Evolutionary conservation across 2,888 invertebrate genomes (phyloP).

Genomic region (Lasioglossum calceatum): DNA sequence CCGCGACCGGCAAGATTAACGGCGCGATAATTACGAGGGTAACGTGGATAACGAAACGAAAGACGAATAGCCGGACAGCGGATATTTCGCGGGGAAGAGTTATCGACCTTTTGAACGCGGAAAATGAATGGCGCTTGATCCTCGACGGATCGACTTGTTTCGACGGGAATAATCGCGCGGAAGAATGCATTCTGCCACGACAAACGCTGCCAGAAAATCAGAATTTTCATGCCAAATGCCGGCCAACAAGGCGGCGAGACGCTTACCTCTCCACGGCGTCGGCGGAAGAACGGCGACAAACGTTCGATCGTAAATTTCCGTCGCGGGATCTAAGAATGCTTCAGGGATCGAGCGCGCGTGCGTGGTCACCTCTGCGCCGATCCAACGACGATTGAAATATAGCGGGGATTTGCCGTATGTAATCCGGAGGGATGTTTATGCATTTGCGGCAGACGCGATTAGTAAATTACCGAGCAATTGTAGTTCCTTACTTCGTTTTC

Average conservation of each 20-base stretch:
- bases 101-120: conserved; percentile 38
- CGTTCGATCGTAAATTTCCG: conserved; percentile 46
- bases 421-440: neutral
- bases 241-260: neutral
- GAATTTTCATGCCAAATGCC: conserved; percentile 53
- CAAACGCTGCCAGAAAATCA: conserved; percentile 45
- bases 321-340: neutral
- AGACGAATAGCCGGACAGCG: conserved; percentile 49
- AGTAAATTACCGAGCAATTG: neutral
- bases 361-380: neutral
- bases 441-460: neutral
- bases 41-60: conserved; percentile 43
- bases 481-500: neutral
- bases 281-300: conserved; percentile 11
- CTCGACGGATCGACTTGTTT: conserved; percentile 48
- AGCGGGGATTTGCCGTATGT: neutral
- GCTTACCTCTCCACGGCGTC: neutral
- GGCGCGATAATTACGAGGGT: conserved; percentile 52
- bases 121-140: conserved; percentile 54
- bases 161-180: conserved; percentile 46
- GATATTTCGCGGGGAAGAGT: conserved; percentile 38
- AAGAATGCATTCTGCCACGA: conserved; percentile 36
- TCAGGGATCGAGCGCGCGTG: neutral
- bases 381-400: neutral
- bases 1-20: conserved; percentile 49